phyloP scores from a whole-genome alignment of 2,888 invertebrate genomes.

The Agrotis ipsilon region DNA sequence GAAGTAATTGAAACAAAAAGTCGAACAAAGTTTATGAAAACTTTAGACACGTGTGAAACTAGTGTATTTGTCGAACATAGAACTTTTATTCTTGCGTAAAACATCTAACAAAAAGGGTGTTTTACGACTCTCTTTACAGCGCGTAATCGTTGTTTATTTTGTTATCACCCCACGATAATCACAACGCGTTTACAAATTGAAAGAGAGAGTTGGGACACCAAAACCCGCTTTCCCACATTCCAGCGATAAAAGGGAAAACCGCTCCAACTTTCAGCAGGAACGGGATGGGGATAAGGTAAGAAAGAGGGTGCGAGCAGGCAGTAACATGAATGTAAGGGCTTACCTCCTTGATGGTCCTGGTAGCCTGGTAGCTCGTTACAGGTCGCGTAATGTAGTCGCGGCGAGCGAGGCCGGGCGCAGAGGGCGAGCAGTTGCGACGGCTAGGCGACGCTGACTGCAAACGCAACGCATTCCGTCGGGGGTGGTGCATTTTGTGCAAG shows the following conservation, averaged over 20 bases:
- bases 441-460: slow-evolving; percentile 86
- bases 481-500: slow-evolving; percentile 90
- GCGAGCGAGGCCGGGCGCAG: slow-evolving; percentile 73
- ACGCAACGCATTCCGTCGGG: slow-evolving; percentile 81
- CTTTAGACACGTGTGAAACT: background rate
- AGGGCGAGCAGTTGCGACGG: slow-evolving; percentile 83
- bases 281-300: slow-evolving; percentile 75
- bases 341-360: slow-evolving; percentile 84
- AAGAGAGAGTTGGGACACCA: slow-evolving; percentile 89
- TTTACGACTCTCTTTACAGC: slow-evolving; percentile 14
- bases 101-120: background rate
- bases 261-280: slow-evolving; percentile 75
- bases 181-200: slow-evolving; percentile 85
- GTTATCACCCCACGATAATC: slow-evolving; percentile 72
- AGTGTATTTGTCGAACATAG: background rate
- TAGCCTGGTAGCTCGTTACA: slow-evolving; percentile 89
- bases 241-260: slow-evolving; percentile 89
- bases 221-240: slow-evolving; percentile 90
- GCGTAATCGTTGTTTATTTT: slow-evolving; percentile 50
- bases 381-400: slow-evolving; percentile 83
- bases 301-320: slow-evolving; percentile 76
- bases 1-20: background rate
- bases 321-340: slow-evolving; percentile 84
- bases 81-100: background rate
- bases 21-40: slow-evolving; percentile 19